A percentile compares a stretch with the other conserved stretches of the same genome.
These are phyloP conservation scores for Cavia porcellus DNA, from an alignment of 2,113 vertebrate genomes.

Conservation along the genomic window DNA sequence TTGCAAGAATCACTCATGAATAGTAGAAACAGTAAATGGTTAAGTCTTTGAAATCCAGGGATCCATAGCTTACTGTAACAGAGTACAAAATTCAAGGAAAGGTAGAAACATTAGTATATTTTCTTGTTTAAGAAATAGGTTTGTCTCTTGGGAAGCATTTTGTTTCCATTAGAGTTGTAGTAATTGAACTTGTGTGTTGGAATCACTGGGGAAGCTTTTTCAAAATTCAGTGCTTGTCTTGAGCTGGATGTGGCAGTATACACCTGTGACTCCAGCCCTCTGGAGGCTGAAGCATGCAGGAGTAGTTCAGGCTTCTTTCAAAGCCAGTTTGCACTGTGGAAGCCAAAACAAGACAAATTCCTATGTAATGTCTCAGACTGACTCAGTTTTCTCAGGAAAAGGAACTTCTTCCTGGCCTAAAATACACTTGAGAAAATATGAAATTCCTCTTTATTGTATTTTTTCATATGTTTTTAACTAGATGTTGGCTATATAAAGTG, in stretches of 20 bases:
- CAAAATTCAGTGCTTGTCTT: not conserved
- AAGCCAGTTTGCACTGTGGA: not conserved
- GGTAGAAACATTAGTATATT: conserved; percentile 25
- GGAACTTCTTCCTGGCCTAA: not conserved
- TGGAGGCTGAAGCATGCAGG: not conserved
- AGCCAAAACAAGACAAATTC: not conserved
- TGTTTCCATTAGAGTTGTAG: conserved; percentile 10
- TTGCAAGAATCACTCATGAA: not conserved
- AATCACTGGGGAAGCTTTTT: conserved; percentile 42
- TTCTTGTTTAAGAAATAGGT: not conserved
- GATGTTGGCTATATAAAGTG: not conserved
- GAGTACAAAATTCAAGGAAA: conserved; percentile 30
- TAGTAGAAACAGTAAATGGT: not conserved
- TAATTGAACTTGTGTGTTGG: not conserved
- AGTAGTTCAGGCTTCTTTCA: not conserved
- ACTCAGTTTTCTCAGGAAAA: conserved; percentile 16
- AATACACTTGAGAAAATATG: conserved; percentile 25
- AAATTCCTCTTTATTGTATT: conserved; percentile 3
- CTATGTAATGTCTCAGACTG: not conserved
- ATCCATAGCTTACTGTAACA: not conserved
- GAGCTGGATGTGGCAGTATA: not conserved
- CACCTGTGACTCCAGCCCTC: not conserved
- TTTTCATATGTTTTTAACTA: conserved; percentile 27
- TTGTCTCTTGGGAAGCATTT: conserved; percentile 20
- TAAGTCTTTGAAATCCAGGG: not conserved